phyloP scores from a whole-genome alignment of 2,113 vertebrate genomes.

The Oreochromis spilurus region DNA sequence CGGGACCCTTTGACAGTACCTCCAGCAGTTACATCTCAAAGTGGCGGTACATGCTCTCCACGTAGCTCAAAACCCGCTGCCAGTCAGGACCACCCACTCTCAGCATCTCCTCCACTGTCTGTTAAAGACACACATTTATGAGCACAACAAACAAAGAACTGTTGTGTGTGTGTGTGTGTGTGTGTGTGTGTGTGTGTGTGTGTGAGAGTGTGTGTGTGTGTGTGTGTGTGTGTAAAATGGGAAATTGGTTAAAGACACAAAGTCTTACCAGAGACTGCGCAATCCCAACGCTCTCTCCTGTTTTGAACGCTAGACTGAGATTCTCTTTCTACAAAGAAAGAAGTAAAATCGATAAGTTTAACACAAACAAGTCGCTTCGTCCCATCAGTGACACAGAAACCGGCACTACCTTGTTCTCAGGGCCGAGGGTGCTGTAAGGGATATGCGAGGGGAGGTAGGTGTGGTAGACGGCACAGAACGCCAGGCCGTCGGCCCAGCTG shows the following conservation, averaged over 20 bases:
- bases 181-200: background rate
- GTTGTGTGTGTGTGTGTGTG: background rate
- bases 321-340: slow-evolving; percentile 65
- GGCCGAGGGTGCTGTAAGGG: slow-evolving; percentile 66
- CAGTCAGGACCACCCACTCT: slow-evolving; percentile 75
- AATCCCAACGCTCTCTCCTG: slow-evolving; percentile 70
- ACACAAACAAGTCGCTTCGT: background rate
- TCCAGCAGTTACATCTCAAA: slow-evolving; percentile 73
- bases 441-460: slow-evolving; percentile 77
- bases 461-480: slow-evolving; percentile 77
- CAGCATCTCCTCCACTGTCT: slow-evolving; percentile 78
- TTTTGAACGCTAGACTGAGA: slow-evolving; percentile 74
- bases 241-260: background rate
- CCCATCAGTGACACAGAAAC: background rate
- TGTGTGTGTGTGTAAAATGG: background rate
- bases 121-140: background rate
- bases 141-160: background rate
- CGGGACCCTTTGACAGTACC: background rate
- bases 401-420: slow-evolving; percentile 69
- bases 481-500: slow-evolving; percentile 78
- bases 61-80: slow-evolving; percentile 78
- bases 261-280: slow-evolving; percentile 63
- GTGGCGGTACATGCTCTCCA: slow-evolving; percentile 77
- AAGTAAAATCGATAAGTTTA: background rate
- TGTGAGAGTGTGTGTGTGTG: background rate